Evolutionary conservation across 2,888 invertebrate genomes (phyloP).

Genomic region (Pyrocoelia pectoralis): DNA sequence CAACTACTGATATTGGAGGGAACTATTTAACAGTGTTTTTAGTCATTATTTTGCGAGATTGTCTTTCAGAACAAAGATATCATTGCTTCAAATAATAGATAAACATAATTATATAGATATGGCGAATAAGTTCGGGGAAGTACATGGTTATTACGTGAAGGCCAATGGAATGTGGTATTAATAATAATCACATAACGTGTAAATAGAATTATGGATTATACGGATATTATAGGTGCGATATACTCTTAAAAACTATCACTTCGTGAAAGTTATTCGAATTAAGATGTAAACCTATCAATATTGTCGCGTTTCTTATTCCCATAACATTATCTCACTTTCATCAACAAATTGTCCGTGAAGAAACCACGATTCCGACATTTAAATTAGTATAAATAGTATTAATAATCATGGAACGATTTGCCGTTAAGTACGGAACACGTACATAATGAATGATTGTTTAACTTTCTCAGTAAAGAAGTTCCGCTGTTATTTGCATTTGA

Average conservation of each 20-base stretch:
- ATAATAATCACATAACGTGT: not conserved
- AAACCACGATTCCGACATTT: constrained; percentile 4
- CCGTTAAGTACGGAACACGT: no score
- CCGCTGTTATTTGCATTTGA: no score
- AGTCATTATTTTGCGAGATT: no score
- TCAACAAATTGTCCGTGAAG: not conserved
- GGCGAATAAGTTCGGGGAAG: not conserved
- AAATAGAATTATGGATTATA: constrained; percentile 1
- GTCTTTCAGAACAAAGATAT: no score
- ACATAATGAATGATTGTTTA: no score
- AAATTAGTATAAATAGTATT: not conserved
- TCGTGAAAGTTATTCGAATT: not conserved
- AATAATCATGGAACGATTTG: no score
- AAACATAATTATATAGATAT: constrained; percentile 1
- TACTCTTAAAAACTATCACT: not conserved
- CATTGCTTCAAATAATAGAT: no score
- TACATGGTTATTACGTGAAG: not conserved
- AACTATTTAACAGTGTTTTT: no score
- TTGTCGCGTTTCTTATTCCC: not conserved
- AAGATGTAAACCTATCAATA: not conserved
- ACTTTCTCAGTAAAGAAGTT: no score
- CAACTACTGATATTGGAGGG: no score
- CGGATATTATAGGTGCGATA: not conserved
- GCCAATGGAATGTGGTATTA: not conserved
- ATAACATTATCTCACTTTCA: not conserved